A percentile compares a stretch with the other conserved stretches of the same genome.
Evolutionary conservation across 2,888 invertebrate genomes (phyloP).

Genomic region (Mimachlamys varia): DNA sequence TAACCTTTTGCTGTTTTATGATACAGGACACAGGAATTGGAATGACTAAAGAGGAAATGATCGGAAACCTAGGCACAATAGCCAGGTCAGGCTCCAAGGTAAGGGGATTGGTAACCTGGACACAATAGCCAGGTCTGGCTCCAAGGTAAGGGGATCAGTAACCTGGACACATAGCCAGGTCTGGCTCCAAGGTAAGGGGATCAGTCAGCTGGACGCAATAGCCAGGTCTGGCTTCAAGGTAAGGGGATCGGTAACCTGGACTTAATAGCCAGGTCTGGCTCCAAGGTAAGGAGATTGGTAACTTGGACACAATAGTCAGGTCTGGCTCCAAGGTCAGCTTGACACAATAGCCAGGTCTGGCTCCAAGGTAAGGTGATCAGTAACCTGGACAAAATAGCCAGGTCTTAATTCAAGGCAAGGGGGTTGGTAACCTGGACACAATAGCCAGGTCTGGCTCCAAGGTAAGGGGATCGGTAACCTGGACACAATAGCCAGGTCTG

Average conservation of each 20-base stretch:
- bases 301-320: no score
- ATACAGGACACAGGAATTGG: constrained; percentile 94
- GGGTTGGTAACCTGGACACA: constrained; percentile 94
- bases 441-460: constrained; percentile 98
- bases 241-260: constrained; percentile 94
- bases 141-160: neutral
- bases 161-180: neutral
- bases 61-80: constrained; percentile 96
- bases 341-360: constrained; percentile 98
- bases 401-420: constrained; percentile 94
- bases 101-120: no score
- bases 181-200: constrained; percentile 41
- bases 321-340: constrained; percentile 87
- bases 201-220: neutral
- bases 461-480: constrained; percentile 89
- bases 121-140: no score
- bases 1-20: constrained; percentile 39
- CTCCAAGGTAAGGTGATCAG: constrained; percentile 88
- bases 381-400: constrained; percentile 96
- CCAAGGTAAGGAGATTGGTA: constrained; percentile 87
- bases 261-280: constrained; percentile 97
- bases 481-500: constrained; percentile 97
- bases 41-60: constrained; percentile 95
- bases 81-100: constrained; percentile 97
- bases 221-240: constrained; percentile 82